Evolutionary conservation across 2,797 vertebrate species (phyloP).

Genomic region (Sebastolobus altivelis): DNA sequence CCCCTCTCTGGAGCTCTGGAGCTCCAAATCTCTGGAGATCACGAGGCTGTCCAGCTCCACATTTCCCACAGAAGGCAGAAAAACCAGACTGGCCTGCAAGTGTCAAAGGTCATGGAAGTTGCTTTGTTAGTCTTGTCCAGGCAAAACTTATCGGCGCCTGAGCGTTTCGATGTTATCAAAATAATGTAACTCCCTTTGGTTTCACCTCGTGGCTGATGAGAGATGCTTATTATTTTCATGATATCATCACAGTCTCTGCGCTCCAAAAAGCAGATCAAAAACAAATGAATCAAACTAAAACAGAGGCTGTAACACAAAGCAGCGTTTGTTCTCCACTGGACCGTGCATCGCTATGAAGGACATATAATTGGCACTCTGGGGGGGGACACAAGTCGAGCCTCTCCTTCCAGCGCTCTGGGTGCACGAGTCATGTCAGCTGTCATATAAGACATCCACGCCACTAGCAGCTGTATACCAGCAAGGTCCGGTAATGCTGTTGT

Average conservation of each 20-base stretch:
- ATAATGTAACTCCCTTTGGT: conserved; percentile 8
- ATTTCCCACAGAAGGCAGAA: conserved; percentile 51
- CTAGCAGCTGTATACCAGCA: conserved; percentile 23
- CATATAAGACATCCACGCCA: conserved; percentile 59
- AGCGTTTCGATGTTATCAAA: conserved; percentile 19
- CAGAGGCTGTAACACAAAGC: conserved; percentile 26
- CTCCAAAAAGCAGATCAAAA: conserved; percentile 26
- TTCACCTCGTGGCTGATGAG: conserved; percentile 24
- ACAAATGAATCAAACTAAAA: conserved; percentile 28
- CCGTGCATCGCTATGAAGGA: conserved; percentile 49
- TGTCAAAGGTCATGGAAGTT: conserved; percentile 50
- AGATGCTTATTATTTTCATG: conserved; percentile 26
- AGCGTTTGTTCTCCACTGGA: conserved; percentile 36
- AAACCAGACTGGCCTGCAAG: conserved; percentile 20
- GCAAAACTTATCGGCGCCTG: conserved; percentile 21
- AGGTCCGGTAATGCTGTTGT: conserved; percentile 34
- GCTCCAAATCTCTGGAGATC: conserved; percentile 20
- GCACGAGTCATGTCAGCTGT: conserved; percentile 67
- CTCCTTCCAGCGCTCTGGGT: conserved; percentile 42
- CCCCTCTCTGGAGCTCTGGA: conserved; percentile 40
- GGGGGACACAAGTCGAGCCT: conserved; percentile 42
- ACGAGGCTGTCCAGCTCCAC: conserved; percentile 23
- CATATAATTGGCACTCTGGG: conserved; percentile 47
- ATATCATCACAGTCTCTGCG: conserved; percentile 19
- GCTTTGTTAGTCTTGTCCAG: conserved; percentile 19